Evolutionary conservation across 2,113 vertebrate genomes (phyloP), one percentile per base, ranked within the genome.

Genomic region (Zosterops borbonicus): DNA sequence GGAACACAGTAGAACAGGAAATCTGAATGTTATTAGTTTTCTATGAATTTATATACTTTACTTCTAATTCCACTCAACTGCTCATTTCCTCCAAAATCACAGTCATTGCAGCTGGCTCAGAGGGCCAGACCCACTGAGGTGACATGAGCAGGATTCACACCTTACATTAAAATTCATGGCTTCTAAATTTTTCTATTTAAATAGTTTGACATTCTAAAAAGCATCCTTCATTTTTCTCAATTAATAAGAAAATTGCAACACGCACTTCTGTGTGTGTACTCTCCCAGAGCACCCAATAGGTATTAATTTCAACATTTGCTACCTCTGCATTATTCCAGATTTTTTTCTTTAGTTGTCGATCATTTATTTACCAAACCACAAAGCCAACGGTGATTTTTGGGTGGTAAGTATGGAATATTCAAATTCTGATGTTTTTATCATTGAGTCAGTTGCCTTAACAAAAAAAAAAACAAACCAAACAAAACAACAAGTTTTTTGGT

Each of bases 21-120:
- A 75, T 35, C 46, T 74, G 64, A 93, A 83, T 83, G 81, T 67
- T 90, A 93, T 86, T 94, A 77, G 74, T 93, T 93, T 83, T 55
- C 86, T 84, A 58, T 42, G 77, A 94, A 83, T 92, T 93, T 83
- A 92, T 59, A 63, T 42, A 58, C 24, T 80, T 89, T 49, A n/a
- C 15, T 69, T 80, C 46, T 74, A 74, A 81, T 89, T 94, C 59
- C 64, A 83, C 37, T 81, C 70, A 78, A 41, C 39, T 44, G 20
- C 25, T 89, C 49, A 60, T 44, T 79, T 93, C 73, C 67, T 83
- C 42, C 78, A 87, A 83, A 83, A 91, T 7, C 39, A 15, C 17
- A 37, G 33, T 25, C 28, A 63, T 17, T 95, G 76, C 31, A 73
- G 76, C 80, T 92, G 76, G 63, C 35, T 87, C 42, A 6, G 16